A percentile compares a stretch with the other conserved stretches of the same genome.
These are phyloP conservation scores for Bucorvus abyssinicus DNA, from an alignment of 2,797 vertebrate species.

Conservation along the genomic window DNA sequence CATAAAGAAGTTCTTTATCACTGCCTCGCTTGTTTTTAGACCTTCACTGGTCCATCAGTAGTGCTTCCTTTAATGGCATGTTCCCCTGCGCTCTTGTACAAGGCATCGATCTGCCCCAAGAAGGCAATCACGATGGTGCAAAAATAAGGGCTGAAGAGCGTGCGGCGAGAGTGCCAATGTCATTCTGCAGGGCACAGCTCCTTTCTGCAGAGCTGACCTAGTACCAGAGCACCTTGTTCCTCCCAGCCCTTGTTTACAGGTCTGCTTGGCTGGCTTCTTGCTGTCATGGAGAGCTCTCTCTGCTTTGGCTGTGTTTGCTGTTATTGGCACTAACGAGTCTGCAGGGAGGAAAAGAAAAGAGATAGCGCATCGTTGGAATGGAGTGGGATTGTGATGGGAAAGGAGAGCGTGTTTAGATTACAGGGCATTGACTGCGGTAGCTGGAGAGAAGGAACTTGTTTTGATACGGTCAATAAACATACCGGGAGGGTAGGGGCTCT, in stretches of 20 bases:
- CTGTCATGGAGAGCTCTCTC: background rate
- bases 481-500: background rate
- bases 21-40: background rate
- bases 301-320: background rate
- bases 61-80: background rate
- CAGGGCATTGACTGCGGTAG: background rate
- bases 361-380: background rate
- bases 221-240: fast-evolving
- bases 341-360: conserved; percentile 7
- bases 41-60: background rate
- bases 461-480: background rate
- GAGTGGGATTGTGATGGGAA: background rate
- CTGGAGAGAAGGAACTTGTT: background rate
- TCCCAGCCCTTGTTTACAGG: background rate
- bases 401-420: background rate
- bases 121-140: background rate
- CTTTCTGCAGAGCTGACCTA: background rate
- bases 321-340: background rate
- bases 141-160: background rate
- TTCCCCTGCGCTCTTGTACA: background rate
- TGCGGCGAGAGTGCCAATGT: background rate
- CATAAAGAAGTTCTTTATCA: background rate
- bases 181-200: background rate
- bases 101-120: background rate
- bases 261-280: background rate